phyloP scores from a whole-genome alignment of 2,797 vertebrate genomes.

The Euthynnus affinis region DNA sequence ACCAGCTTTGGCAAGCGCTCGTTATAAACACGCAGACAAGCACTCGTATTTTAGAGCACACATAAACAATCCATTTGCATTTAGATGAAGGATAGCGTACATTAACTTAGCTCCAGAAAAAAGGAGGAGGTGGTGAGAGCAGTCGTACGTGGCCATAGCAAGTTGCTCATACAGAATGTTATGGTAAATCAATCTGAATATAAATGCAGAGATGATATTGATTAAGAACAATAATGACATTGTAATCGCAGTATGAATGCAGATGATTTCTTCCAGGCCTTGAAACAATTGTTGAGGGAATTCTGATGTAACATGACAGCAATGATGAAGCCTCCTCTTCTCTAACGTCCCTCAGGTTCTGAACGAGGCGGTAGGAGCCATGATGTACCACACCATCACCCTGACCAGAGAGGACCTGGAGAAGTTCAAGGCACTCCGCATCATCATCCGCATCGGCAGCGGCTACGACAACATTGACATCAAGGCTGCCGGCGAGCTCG shows the following conservation, averaged over 20 bases:
- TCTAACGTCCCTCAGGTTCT: conserved; percentile 87
- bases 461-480: conserved; percentile 99
- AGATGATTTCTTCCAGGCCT: conserved; percentile 19
- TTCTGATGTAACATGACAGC: background rate
- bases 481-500: conserved; percentile 96
- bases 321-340: conserved; percentile 25
- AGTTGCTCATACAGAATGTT: conserved; percentile 33
- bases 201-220: conserved; percentile 13
- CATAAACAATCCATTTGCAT: conserved; percentile 79
- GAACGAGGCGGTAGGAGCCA: conserved; percentile 95
- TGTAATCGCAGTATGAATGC: conserved; percentile 24
- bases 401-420: conserved; percentile 97
- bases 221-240: conserved; percentile 32
- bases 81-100: conserved; percentile 73
- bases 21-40: conserved; percentile 66
- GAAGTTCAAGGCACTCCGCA: conserved; percentile 97
- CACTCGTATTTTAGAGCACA: conserved; percentile 66
- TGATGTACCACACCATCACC: conserved; percentile 99
- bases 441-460: conserved; percentile 97
- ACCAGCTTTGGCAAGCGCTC: conserved; percentile 64
- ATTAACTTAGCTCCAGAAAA: conserved; percentile 51
- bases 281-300: conserved; percentile 2
- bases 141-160: conserved; percentile 25
- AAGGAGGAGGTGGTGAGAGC: conserved; percentile 7
- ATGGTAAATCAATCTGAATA: conserved; percentile 11